Evolutionary conservation across 2,888 invertebrate genomes (phyloP), one percentile per base, ranked within the genome.

Genomic region (Agrochola lota): DNA sequence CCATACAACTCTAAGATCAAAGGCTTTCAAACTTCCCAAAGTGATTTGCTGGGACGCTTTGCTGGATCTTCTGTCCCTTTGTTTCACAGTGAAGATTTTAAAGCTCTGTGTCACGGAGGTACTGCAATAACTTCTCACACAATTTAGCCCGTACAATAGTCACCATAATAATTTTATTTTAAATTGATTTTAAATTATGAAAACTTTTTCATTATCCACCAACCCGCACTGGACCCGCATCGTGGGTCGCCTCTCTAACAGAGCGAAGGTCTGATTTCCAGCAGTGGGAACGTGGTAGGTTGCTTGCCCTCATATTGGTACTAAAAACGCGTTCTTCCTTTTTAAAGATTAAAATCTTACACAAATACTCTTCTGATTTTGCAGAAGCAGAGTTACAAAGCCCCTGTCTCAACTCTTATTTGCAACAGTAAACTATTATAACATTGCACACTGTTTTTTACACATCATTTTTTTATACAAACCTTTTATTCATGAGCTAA

Each of bases 1-100:
- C 79, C 49, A 74, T 52, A 68, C 62, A 79, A 59, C 63, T 78
- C 20, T 26, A 52, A 84, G 63, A 84, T 59, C 69, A 84, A 80
- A 84, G 59, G 68, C 63, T 80, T 64, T 59, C 63, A 69, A 80
- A 80, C 43, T 78, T 84, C 23, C 11, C 9, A 40, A 57, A 68
- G 79, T 35, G 43, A 23, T 55, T 78, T 35, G 57, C 59, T 26
- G 0, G 15, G 46, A 59, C 23, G 67, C 68, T 84, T 78, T 68
- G 30, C 63, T 63, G 30, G 55, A 68, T 68, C 49, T 55, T 23
- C 17, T 23, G 35, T 40, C 35, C 84, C 63, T 63, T 80, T 69
- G 79, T 80, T 57, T 57, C 23, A 62, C 49, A 49, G 30, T 49
- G 23, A n/a, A 77, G 84, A 83, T 77, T 84, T 78, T 63, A 35